Conservation (phyloP, 2,113 vertebrate species). For the Dipodomys merriami region DNA sequence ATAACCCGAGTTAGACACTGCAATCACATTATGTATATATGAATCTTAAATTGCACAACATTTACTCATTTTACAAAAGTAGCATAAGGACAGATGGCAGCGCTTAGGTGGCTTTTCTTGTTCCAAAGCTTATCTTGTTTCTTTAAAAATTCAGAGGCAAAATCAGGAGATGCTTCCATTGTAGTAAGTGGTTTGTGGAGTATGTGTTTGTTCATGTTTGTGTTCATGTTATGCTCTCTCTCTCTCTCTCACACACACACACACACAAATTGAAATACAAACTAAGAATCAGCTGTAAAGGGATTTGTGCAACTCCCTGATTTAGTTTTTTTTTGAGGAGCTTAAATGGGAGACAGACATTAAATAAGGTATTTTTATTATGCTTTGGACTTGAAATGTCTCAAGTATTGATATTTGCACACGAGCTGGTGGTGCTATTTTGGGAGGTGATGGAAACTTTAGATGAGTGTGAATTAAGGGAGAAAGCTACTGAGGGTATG, state of each 20-base stretch:
- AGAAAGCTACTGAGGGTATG: too few relatives aligned
- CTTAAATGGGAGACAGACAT: background rate
- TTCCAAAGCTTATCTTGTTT: background rate
- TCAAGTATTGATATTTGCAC: too few relatives aligned
- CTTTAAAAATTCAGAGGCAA: background rate
- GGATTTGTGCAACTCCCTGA: fast-evolving
- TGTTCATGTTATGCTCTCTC: fast-evolving
- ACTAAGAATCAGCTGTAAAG: background rate
- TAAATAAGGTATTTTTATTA: background rate
- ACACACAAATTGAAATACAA: background rate
- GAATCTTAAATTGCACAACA: background rate
- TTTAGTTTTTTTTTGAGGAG: background rate
- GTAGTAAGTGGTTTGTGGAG: too few relatives aligned
- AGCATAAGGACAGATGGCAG: too few relatives aligned
- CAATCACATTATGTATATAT: background rate
- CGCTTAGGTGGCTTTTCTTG: too few relatives aligned
- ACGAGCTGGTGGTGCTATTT: too few relatives aligned
- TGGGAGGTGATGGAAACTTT: too few relatives aligned
- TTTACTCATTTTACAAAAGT: background rate
- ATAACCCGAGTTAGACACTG: background rate
- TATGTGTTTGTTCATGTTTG: fast-evolving
- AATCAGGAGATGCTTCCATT: background rate
- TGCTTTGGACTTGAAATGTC: background rate
- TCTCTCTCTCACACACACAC: background rate
- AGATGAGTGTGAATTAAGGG: too few relatives aligned